Base-by-base conservation (phyloP, 2,888 invertebrate species). In the Psococerastis gibbosa region DNA sequence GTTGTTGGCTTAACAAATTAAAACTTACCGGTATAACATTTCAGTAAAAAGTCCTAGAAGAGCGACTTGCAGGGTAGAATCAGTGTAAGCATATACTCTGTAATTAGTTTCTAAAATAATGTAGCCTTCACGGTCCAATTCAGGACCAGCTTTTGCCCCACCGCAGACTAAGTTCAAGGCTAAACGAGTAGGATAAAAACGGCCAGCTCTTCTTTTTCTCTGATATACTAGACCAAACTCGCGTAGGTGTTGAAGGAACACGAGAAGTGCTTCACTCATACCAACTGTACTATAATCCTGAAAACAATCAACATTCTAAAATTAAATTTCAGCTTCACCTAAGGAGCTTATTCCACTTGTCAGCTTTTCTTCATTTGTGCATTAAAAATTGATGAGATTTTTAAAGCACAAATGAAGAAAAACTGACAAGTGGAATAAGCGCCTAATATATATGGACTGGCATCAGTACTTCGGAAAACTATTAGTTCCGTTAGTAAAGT, bases 181-280 rank as follows among this genome's bases (percentile, higher is more conserved):
- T 50, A 95, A 67, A 23, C 88, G 72, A 0, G 95, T 97, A 11
- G 95, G 95, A 68, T 92, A 95, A 66, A 92, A 95, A 15, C 94
- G 70, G 1, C 87, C 84, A 15, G 83, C 85, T 61, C 84, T 88
- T 22, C 91, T 69, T 80, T 91, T 94, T 56, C 95, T 73, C 63
- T 94, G 94, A 61, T 92, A 97, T 13, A 98, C 91, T 23, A 98
- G 73, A 32, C 98, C 98, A 57, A 98, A 89, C 64, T 98, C 98
- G 48, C 98, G 64, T 41, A 99, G 66, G 65, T 98, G 94, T 60
- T 95, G 94, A 45, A 98, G 64, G 57, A 98, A 94, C 43, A 81
- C 76, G 46, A 87, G 64, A 64, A 94, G 76, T 47, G 81, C 79
- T 51, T 80, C 78, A 54, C 75, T 83, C 80, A 94, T 82, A 2